Evolutionary conservation across 2,888 invertebrate species (phyloP).

Genomic region (Timandra comae): DNA sequence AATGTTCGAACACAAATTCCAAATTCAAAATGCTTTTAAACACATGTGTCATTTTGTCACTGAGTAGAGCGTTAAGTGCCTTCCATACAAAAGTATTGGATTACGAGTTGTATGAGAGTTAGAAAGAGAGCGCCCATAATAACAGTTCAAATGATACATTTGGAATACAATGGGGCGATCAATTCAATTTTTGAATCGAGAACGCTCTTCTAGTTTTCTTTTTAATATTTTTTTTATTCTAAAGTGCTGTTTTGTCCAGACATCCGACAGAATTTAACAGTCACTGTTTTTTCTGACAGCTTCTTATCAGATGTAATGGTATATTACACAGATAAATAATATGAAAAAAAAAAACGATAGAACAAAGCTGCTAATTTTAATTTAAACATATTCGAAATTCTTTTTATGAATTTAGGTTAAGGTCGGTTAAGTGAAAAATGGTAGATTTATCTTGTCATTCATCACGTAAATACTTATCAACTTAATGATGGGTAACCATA

Average conservation of each 20-base stretch:
- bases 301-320: constrained; percentile 51
- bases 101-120: constrained; percentile 70
- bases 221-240: constrained; percentile 61
- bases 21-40: too few relatives aligned
- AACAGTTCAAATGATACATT: constrained; percentile 78
- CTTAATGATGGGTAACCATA: too few relatives aligned
- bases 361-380: constrained; percentile 12
- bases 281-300: constrained; percentile 71
- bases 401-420: too few relatives aligned
- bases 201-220: constrained; percentile 72
- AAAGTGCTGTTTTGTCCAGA: constrained; percentile 77
- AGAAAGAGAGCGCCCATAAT: constrained; percentile 73
- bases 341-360: too few relatives aligned
- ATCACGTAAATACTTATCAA: too few relatives aligned
- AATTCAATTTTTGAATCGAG: constrained; percentile 78
- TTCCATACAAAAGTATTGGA: constrained; percentile 76
- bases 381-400: too few relatives aligned
- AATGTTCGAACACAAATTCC: too few relatives aligned
- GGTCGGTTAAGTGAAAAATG: too few relatives aligned
- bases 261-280: constrained; percentile 73
- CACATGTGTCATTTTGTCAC: constrained; percentile 55
- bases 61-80: constrained; percentile 64
- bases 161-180: constrained; percentile 77
- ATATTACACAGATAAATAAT: background rate
- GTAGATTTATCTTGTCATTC: too few relatives aligned